phyloP scores from a whole-genome alignment of 2,888 invertebrate species.

The Amitus sp. region DNA sequence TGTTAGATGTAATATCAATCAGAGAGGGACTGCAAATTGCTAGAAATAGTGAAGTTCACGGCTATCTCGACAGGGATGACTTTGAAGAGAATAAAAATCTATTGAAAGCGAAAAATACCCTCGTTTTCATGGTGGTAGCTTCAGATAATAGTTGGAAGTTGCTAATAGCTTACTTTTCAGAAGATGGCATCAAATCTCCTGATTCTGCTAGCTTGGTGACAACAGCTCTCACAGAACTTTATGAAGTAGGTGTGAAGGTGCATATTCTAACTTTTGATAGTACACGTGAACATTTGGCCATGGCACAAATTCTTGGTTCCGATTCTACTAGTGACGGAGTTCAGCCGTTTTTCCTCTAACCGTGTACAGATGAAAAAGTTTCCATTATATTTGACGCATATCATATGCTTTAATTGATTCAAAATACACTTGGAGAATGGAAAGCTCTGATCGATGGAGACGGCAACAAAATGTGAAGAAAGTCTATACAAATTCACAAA shows the following conservation, averaged over 20 bases:
- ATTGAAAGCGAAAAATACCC: conserved; percentile 21
- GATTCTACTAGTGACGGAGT: conserved; percentile 22
- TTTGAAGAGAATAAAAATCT: background rate
- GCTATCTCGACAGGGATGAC: conserved; percentile 14
- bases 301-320: too few relatives aligned
- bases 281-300: conserved; percentile 28
- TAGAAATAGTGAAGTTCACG: background rate
- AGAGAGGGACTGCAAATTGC: conserved; percentile 13
- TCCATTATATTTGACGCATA: conserved; percentile 13
- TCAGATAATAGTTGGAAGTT: conserved; percentile 24
- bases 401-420: conserved; percentile 13
- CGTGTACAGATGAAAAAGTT: background rate
- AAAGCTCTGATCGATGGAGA: background rate
- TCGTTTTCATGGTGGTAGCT: conserved; percentile 21
- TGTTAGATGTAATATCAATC: conserved; percentile 23
- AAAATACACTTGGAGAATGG: background rate
- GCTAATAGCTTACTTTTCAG: conserved; percentile 4
- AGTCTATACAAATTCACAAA: background rate
- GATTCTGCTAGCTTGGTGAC: conserved; percentile 12
- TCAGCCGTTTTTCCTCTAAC: background rate
- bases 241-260: conserved; percentile 29
- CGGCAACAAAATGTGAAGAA: background rate
- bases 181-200: conserved; percentile 9
- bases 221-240: conserved; percentile 13
- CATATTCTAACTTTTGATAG: conserved; percentile 34